These are phyloP conservation scores for Rhinolophus sinicus DNA, from an alignment of 2,113 vertebrate species.

Conservation along the genomic window DNA sequence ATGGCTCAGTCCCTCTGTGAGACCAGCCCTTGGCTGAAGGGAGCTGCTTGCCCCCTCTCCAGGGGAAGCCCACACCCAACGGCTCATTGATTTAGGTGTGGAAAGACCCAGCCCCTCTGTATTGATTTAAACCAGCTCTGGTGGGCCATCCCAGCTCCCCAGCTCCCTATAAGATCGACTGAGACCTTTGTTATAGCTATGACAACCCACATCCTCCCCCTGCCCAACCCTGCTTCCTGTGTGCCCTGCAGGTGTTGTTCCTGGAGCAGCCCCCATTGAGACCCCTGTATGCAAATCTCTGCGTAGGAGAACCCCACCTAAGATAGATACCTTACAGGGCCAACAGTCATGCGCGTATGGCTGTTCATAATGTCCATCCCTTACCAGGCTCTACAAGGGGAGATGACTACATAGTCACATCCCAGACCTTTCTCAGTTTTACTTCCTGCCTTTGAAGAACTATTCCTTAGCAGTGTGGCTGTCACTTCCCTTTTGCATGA, in stretches of 20 bases:
- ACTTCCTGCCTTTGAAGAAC: neutral
- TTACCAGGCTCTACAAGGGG: neutral
- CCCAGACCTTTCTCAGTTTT: neutral
- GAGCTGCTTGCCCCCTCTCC: neutral
- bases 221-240: neutral
- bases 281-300: neutral
- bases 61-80: accelerated
- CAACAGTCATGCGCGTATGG: accelerated
- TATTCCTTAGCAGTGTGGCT: neutral
- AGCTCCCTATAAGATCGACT: neutral
- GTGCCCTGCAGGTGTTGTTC: neutral
- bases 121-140: neutral
- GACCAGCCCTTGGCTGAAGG: neutral
- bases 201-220: accelerated
- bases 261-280: accelerated
- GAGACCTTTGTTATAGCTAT: neutral
- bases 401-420: neutral
- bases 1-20: neutral
- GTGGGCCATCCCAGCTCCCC: too few species aligned
- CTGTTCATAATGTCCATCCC: accelerated
- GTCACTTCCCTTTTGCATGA: neutral
- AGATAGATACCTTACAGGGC: too few species aligned
- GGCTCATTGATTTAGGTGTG: neutral
- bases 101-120: neutral
- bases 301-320: neutral